Conservation (phyloP, 1,140 invertebrate species). For the Sesamia nonagrioides region DNA sequence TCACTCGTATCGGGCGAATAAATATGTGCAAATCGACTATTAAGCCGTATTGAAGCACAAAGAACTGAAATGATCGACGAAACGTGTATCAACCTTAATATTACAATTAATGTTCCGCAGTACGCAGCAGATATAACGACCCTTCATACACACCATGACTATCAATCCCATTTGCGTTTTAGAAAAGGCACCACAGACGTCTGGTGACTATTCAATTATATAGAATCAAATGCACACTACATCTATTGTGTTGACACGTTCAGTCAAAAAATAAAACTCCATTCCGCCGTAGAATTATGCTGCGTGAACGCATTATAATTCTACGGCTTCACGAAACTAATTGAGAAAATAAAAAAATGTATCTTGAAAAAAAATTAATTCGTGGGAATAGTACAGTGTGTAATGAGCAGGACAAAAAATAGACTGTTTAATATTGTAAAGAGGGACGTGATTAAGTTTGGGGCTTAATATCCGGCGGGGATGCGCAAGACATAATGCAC, state of each 20-base stretch:
- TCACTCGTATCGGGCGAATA: too few species aligned
- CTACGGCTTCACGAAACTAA: conserved; percentile 79
- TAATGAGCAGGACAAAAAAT: conserved; percentile 81
- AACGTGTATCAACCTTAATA: too few species aligned
- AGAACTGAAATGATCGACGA: too few species aligned
- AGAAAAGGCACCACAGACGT: conserved; percentile 54
- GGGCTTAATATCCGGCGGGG: conserved; percentile 82
- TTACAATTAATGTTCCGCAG: background rate
- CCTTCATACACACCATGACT: conserved; percentile 7
- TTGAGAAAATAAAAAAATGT: conserved; percentile 78
- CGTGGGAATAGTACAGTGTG: conserved; percentile 81
- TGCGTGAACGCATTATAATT: conserved; percentile 86
- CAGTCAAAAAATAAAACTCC: conserved; percentile 71
- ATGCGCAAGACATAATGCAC: conserved; percentile 83
- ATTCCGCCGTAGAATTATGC: conserved; percentile 79
- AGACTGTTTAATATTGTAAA: conserved; percentile 78
- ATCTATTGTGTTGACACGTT: conserved; percentile 64
- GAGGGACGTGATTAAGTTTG: conserved; percentile 83
- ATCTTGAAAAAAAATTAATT: conserved; percentile 74
- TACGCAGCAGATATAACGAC: background rate
- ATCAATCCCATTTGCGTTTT: conserved; percentile 12
- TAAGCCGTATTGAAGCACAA: too few species aligned
- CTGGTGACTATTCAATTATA: conserved; percentile 56
- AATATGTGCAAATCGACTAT: too few species aligned
- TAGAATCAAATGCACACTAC: conserved; percentile 70